Conservation (phyloP, 2,113 vertebrate species). For the Periophthalmus modestus region DNA sequence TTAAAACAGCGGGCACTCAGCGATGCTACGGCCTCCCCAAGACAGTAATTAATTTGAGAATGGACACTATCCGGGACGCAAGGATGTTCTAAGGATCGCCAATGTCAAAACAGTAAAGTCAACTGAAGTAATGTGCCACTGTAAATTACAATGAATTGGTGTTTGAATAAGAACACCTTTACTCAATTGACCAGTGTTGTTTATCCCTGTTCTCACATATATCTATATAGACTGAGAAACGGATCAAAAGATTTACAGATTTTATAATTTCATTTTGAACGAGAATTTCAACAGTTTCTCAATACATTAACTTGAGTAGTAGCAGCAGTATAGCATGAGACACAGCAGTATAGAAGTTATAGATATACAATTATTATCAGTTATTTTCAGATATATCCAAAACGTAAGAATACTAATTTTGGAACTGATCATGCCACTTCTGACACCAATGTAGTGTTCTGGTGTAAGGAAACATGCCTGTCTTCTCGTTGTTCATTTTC, state of each 20-base stretch:
- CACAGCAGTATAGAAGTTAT: conserved; percentile 22
- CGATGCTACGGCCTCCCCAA: conserved; percentile 53
- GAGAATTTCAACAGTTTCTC: no score
- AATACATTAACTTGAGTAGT: no score
- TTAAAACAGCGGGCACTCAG: conserved; percentile 70
- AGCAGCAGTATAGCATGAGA: no score
- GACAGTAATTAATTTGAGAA: conserved; percentile 73
- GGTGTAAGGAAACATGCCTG: no score
- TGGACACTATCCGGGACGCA: conserved; percentile 59
- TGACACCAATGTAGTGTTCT: no score
- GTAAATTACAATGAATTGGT: conserved; percentile 45
- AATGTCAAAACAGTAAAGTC: conserved; percentile 50
- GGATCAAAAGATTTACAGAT: background rate
- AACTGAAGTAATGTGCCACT: conserved; percentile 24
- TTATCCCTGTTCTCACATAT: background rate
- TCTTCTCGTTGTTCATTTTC: no score
- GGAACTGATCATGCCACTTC: no score
- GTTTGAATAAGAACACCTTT: conserved; percentile 30
- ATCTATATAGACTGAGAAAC: background rate
- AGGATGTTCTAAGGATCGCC: conserved; percentile 57
- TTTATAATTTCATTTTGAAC: no score
- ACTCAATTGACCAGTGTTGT: conserved; percentile 23
- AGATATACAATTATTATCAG: conserved; percentile 33
- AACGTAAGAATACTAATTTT: no score
- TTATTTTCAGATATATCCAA: no score